Evolutionary conservation across 2,113 vertebrate species (phyloP).

Genomic region (Crotophaga sulcirostris): DNA sequence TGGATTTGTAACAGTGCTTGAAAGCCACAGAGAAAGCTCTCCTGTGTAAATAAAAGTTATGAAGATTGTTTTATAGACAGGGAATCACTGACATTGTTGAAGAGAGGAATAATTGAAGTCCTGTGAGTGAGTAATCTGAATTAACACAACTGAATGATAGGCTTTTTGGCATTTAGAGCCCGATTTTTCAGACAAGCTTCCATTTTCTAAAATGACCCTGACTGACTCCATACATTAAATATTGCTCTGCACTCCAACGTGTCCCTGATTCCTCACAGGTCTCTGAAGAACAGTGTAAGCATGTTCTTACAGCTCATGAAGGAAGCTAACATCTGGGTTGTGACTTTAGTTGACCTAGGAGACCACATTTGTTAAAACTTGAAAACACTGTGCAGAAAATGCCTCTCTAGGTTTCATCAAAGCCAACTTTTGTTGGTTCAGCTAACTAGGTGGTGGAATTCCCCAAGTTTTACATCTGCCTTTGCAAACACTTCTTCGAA

Average conservation of each 20-base stretch:
- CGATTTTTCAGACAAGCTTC: slow-evolving; percentile 11
- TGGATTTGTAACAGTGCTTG: not conserved
- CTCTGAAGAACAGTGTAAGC: not conserved
- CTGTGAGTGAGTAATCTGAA: not conserved
- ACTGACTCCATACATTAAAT: not conserved
- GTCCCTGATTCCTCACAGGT: not conserved
- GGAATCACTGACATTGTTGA: not conserved
- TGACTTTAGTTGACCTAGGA: slow-evolving; percentile 45
- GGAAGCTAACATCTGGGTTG: slow-evolving; percentile 20
- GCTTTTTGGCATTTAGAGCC: not conserved
- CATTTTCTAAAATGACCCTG: not conserved
- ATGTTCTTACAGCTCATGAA: slow-evolving; percentile 5
- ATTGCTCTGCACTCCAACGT: not conserved
- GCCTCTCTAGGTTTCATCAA: slow-evolving; percentile 10
- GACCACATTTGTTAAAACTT: slow-evolving; percentile 43
- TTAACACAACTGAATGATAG: not conserved
- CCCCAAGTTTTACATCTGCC: slow-evolving; percentile 39
- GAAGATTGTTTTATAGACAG: not conserved
- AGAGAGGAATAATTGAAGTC: not conserved
- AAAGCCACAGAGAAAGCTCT: not conserved
- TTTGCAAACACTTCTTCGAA: slow-evolving; percentile 21
- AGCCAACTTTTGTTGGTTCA: slow-evolving; percentile 49
- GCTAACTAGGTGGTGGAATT: slow-evolving; percentile 60
- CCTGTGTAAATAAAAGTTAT: not conserved
- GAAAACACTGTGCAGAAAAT: slow-evolving; percentile 35